These are phyloP conservation scores for Dissostichus mawsoni DNA, from an alignment of 2,113 vertebrate species.

Conservation along the genomic window DNA sequence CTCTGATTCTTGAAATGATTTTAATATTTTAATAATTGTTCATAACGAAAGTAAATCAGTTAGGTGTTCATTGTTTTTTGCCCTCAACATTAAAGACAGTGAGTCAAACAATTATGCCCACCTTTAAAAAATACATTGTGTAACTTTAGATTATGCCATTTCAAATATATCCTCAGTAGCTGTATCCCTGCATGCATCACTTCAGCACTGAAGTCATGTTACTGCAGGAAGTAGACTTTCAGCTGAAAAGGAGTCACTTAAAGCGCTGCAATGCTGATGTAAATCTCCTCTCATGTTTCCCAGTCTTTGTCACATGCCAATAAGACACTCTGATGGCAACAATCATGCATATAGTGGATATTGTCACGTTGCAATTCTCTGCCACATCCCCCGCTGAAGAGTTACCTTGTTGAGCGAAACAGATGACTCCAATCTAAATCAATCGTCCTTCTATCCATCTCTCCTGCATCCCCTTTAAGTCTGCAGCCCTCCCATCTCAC, in stretches of 20 bases:
- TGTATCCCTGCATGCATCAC: neutral
- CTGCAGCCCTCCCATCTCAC: slow-evolving; percentile 65
- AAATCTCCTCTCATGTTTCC: slow-evolving; percentile 23
- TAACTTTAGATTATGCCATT: neutral
- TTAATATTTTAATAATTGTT: too few relatives aligned
- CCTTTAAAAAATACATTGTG: neutral
- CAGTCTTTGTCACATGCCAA: slow-evolving; percentile 61
- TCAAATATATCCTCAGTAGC: neutral
- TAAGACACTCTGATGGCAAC: slow-evolving; percentile 44
- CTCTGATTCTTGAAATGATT: too few relatives aligned
- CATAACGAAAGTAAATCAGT: too few relatives aligned
- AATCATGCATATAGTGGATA: slow-evolving; percentile 14
- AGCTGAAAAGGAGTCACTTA: slow-evolving; percentile 20
- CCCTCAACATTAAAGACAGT: neutral
- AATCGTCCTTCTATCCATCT: slow-evolving; percentile 59
- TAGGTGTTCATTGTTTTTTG: neutral
- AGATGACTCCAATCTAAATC: slow-evolving; percentile 61
- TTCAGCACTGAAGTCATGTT: slow-evolving; percentile 8
- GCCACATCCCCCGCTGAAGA: slow-evolving; percentile 49
- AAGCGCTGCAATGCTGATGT: slow-evolving; percentile 31
- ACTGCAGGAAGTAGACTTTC: slow-evolving; percentile 7
- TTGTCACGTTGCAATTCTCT: slow-evolving; percentile 36
- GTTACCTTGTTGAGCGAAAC: slow-evolving; percentile 44
- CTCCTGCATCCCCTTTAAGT: slow-evolving; percentile 30
- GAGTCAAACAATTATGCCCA: neutral